Conservation (phyloP, 2,113 vertebrate species). For the Sceloporus tristichus region DNA sequence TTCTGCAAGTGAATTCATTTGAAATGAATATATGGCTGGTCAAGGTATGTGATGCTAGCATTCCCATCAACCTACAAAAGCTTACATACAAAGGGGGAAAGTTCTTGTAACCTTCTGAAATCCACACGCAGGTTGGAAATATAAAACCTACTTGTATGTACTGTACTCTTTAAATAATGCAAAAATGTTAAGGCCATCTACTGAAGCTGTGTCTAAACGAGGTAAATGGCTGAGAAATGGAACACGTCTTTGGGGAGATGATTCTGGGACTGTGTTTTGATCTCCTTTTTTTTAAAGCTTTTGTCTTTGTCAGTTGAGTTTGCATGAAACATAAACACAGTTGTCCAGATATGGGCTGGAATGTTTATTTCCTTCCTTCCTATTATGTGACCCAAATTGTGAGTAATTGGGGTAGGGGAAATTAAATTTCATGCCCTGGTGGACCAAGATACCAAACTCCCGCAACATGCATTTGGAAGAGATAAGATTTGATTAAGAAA, state of each 20-base stretch:
- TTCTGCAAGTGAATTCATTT: slow-evolving; percentile 1
- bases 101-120: fast-evolving
- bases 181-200: slow-evolving; percentile 6
- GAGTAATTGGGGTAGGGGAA: slow-evolving; percentile 43
- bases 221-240: slow-evolving; percentile 64
- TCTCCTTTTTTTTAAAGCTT: not conserved
- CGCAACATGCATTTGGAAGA: slow-evolving; percentile 66
- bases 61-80: slow-evolving; percentile 17
- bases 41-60: not conserved
- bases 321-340: slow-evolving; percentile 28
- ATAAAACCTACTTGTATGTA: not conserved
- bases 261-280: not conserved
- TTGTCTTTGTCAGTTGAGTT: slow-evolving; percentile 29
- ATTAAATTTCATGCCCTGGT: slow-evolving; percentile 80
- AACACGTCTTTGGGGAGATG: slow-evolving; percentile 48
- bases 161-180: slow-evolving; percentile 57
- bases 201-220: slow-evolving; percentile 45
- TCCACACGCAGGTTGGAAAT: not conserved
- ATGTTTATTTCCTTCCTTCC: slow-evolving; percentile 22
- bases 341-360: slow-evolving; percentile 24
- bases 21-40: not conserved
- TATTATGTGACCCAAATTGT: slow-evolving; percentile 4
- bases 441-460: slow-evolving; percentile 67
- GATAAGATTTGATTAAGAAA: slow-evolving; percentile 85
- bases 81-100: not conserved